Percentiles rank a stretch among this genome's conserved stretches.
These are phyloP conservation scores for Fistularia commersonii DNA, from an alignment of 2,797 vertebrate genomes.

Conservation along the genomic window DNA sequence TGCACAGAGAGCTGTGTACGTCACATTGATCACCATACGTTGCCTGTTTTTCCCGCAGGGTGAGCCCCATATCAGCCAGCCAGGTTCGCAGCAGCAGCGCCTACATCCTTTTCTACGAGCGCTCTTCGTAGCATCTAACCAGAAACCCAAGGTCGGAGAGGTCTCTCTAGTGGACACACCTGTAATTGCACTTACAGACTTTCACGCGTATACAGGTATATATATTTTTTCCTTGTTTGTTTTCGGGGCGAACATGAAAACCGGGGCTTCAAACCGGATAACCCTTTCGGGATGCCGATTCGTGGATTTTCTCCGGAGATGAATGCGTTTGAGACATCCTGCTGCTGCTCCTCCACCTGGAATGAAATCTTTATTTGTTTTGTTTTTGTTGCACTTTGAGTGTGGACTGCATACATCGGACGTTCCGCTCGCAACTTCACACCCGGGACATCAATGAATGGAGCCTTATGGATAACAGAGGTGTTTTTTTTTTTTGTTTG, in stretches of 20 bases:
- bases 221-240: no score
- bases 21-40: background rate
- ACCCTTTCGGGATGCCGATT: no score
- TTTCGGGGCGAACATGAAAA: background rate
- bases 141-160: conserved; percentile 62
- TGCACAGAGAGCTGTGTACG: no score
- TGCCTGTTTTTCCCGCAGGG: conserved; percentile 65
- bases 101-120: conserved; percentile 95
- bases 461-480: background rate
- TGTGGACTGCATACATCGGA: background rate
- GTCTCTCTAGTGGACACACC: conserved; percentile 35
- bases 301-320: no score
- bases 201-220: no score
- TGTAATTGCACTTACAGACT: conserved; percentile 7
- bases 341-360: background rate
- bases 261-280: no score
- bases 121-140: conserved; percentile 80
- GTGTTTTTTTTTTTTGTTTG: conserved; percentile 46
- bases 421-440: no score
- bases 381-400: conserved; percentile 26
- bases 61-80: conserved; percentile 89
- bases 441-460: no score
- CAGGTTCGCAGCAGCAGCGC: conserved; percentile 92
- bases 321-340: no score
- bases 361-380: background rate